Base-by-base conservation (phyloP, 2,888 invertebrate species). In the Cordilura impudica region DNA sequence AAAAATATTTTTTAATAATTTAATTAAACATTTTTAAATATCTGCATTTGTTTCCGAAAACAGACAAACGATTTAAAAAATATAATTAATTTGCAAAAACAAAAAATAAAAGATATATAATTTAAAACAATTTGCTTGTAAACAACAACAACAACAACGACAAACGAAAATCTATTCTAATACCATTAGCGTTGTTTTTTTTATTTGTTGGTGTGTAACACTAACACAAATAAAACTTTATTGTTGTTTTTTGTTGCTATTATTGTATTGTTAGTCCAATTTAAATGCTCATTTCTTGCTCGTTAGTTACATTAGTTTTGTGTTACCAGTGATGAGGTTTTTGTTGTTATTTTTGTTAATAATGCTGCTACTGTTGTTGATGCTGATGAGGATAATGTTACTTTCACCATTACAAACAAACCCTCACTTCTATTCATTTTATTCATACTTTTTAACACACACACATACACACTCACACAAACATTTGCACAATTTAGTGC, bases 241-340 rank as follows among this genome's bases (percentile, higher is more conserved):
- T 39, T 4, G n/a, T 39, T n/a, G 10, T 3, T 39, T n/a, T 39
- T 39, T 56, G 29, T 76, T 54, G n/a, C 29, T 71, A 18, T 18
- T 60, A 8, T 18, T 63, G 29, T 53, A 60, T 60, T 65, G 54
- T 61, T 67, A 16, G 63, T 70, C 56, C 49, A 76, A 67, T 78
- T 67, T 67, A 67, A 66, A 78, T 78, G 72, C 61, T 78, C 66
- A 72, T 78, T 78, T 78, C 72, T 72, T 72, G 67, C 77, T 78
- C 67, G 72, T 78, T 72, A 78, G 70, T 53, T 66, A 54, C 35
- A n/a, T 12, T n/a, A 53, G 12, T 66, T 78, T 67, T 67, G 49
- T 60, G 39, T 61, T 16, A 35, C 35, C 35, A n/a, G 35, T 39
- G 35, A 8, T 18, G n/a, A 60, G 43, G 21, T n/a, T n/a, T n/a